These are phyloP conservation scores for Macroramphosus scolopax DNA, from an alignment of 2,797 vertebrate genomes.

Conservation along the genomic window DNA sequence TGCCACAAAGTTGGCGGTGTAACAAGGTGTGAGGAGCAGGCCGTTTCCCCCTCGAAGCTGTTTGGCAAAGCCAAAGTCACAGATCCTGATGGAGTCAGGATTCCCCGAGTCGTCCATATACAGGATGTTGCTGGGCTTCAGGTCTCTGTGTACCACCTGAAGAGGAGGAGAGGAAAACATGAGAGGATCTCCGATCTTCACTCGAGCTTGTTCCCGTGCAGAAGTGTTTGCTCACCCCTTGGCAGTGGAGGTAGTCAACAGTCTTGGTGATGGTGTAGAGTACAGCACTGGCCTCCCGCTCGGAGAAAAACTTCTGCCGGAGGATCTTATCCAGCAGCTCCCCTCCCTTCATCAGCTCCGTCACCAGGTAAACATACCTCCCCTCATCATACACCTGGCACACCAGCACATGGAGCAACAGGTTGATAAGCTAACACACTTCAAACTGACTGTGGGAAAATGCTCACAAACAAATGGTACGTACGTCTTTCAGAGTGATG, in stretches of 20 bases:
- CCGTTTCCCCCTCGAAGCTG: conserved; percentile 94
- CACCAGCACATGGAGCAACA: conserved; percentile 15
- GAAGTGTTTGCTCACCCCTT: conserved; percentile 82
- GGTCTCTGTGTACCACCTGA: conserved; percentile 95
- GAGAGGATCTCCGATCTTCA: neutral
- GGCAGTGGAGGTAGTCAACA: conserved; percentile 96
- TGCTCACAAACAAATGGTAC: conserved; percentile 47
- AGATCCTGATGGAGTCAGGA: conserved; percentile 95
- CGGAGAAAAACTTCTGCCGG: conserved; percentile 94
- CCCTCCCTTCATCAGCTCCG: conserved; percentile 96
- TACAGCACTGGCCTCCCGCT: conserved; percentile 92
- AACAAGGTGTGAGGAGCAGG: conserved; percentile 93
- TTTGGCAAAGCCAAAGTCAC: conserved; percentile 97
- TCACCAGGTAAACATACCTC: conserved; percentile 92
- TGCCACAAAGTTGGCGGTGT: conserved; percentile 98
- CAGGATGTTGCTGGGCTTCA: conserved; percentile 98
- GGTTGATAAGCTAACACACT: neutral
- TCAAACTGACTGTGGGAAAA: neutral
- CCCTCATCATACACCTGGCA: conserved; percentile 92
- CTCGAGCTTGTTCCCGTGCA: rapidly evolving
- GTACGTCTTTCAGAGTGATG: conserved; percentile 95
- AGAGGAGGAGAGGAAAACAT: neutral
- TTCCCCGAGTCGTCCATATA: conserved; percentile 95
- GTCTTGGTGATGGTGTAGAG: conserved; percentile 94
- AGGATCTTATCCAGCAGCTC: conserved; percentile 95